Evolutionary conservation across 2,113 vertebrate genomes (phyloP).

Genomic region (Eleginops maclovinus): DNA sequence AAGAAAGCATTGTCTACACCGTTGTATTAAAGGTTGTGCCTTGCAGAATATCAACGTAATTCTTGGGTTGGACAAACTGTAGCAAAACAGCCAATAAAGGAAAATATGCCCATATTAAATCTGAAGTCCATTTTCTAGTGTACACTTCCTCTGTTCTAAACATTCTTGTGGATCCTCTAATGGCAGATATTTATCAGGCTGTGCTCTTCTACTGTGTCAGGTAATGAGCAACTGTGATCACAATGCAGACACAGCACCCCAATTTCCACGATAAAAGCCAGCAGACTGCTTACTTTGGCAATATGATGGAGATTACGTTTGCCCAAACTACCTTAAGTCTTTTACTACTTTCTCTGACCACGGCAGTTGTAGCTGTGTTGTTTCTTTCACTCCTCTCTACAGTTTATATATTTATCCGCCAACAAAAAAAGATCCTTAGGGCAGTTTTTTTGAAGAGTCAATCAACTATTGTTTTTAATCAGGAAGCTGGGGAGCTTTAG

Average conservation of each 20-base stretch:
- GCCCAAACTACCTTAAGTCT: neutral
- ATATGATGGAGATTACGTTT: slow-evolving; percentile 32
- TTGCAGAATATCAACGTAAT: neutral
- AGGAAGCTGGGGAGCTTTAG: too few species aligned
- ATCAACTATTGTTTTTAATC: too few species aligned
- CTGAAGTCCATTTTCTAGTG: neutral
- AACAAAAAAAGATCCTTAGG: neutral
- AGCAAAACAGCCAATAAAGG: slow-evolving; percentile 11
- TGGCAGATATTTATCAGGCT: slow-evolving; percentile 43
- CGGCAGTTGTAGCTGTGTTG: neutral
- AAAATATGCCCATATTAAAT: slow-evolving; percentile 8
- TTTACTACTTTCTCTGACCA: neutral
- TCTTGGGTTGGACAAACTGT: neutral
- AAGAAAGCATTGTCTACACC: slow-evolving; percentile 4
- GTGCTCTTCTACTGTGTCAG: slow-evolving; percentile 14
- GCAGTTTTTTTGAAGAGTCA: too few species aligned
- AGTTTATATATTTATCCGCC: neutral
- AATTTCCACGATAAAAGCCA: slow-evolving; percentile 22
- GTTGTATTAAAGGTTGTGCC: neutral
- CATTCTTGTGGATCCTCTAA: slow-evolving; percentile 26
- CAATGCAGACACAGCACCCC: slow-evolving; percentile 21
- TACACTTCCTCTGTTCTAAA: slow-evolving; percentile 5
- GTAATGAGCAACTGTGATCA: slow-evolving; percentile 26
- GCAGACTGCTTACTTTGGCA: slow-evolving; percentile 22
- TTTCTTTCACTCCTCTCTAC: neutral